Evolutionary conservation across 2,113 vertebrate species (phyloP), one percentile per base, ranked within the genome.

Genomic region (Turdus rufiventris): DNA sequence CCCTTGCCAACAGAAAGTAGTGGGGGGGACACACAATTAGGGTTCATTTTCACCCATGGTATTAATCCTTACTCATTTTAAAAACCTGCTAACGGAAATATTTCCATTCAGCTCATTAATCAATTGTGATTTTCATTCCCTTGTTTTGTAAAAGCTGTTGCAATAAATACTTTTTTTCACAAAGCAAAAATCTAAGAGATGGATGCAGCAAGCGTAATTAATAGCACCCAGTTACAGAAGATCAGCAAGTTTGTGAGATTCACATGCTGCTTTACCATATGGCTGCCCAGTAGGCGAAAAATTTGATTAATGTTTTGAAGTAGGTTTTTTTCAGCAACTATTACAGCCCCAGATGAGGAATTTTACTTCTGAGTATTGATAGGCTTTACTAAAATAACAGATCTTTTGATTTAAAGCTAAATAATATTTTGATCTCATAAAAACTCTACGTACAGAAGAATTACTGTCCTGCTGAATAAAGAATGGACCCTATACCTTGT

Each of bases 281-380:
- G 99, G 99, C 98, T 99, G 99, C 99, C 99, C 99, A 99, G 99
- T 99, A 99, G 99, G 99, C 99, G 99, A 99, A 99, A 99, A 99
- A 99, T 99, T 99, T 99, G 99, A 99, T 99, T 99, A 99, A 99
- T 99, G 99, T 99, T 99, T 99, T 98, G 97, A 99, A 98, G 98
- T 98, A 97, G 97, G 96, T 98, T 98, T 98, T 99, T 99, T 98
- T 96, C 98, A 98, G 97, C 98, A 99, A 98, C 99, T 99, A 99
- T 99, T 98, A 98, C 98, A 99, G 98, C 98, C 98, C 98, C 98
- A 99, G 98, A 98, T 97, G 97, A 98, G 97, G 96, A 98, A 95
- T 91, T 97, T 98, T 96, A 96, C 97, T 98, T 98, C 96, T 62
- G 93, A 96, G 95, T 97, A 96, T 95, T 95, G 95, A 98, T 97